Evolutionary conservation across 2,888 invertebrate genomes (phyloP), one percentile per base, ranked within the genome.

Genomic region (Troides oblongomaculatus): DNA sequence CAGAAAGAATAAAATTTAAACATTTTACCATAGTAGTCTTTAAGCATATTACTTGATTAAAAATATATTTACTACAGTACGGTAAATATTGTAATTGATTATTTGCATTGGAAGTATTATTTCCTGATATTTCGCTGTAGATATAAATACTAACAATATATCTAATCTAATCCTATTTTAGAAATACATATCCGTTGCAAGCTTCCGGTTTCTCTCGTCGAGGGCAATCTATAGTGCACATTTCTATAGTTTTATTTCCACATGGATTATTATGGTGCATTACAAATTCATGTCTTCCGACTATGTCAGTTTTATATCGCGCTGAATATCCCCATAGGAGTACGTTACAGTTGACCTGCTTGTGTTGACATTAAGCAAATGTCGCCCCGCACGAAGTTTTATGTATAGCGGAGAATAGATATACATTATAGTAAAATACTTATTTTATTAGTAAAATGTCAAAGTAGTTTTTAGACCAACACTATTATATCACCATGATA

Each of bases 281-380:
- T 56, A n/a, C 56, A 43, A 30, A 56, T 50, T 25, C 6, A 7
- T 56, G 10, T n/a, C 21, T 21, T 21, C 30, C n/a, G 56, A n/a
- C 7, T 61, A 36, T 61, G 50, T 36, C 59, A 50, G 30, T 39
- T 50, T 17, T 18, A 39, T 50, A 50, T 66, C 60, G 60, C 21
- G 21, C 36, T 62, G 53, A 56, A 25, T 36, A 30, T 61, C 23
- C 69, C 69, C 64, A 61, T 30, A 62, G 61, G 62, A 50, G 53
- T 12, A 23, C 5, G 64, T 69, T 46, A 46, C 69, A 61, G 46
- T 57, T 57, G 50, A 69, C 61, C 56, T 69, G 56, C 57, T 25
- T 56, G 30, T 46, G 56, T 61, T 36, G 61, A 46, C 50, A 68
- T 68, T 39, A 60, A 69, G 56, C 50, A 36, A 69, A 65, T 56